Percentiles rank a stretch among this genome's conserved stretches.
Conservation (phyloP, 2,113 vertebrate species). For the Lonchura striata region DNA sequence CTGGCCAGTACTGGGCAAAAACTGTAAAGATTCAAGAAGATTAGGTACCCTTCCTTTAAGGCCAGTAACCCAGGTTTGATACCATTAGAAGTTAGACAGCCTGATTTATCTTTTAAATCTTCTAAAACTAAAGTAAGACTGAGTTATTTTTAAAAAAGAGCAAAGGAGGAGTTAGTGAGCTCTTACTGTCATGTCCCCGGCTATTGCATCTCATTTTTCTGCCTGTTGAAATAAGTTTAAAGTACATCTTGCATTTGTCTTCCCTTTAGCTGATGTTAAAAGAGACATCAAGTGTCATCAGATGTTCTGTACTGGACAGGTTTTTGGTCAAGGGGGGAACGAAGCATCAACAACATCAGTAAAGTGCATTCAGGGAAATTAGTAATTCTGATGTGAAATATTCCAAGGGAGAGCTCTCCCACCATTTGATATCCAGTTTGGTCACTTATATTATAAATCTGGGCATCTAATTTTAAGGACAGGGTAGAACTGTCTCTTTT, state of each 20-base stretch:
- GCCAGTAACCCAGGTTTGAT: not conserved
- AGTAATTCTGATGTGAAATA: not conserved
- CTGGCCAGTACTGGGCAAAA: not conserved
- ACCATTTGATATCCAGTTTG: conserved; percentile 27
- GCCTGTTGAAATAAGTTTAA: not conserved
- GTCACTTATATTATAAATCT: conserved; percentile 22
- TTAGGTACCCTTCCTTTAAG: not conserved
- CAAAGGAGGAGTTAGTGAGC: not conserved
- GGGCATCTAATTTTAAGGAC: conserved; percentile 49
- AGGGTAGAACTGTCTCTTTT: conserved; percentile 35
- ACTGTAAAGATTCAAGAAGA: not conserved
- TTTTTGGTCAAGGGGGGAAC: not conserved
- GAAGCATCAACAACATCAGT: not conserved
- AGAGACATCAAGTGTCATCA: not conserved
- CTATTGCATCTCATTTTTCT: not conserved
- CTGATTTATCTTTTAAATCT: not conserved
- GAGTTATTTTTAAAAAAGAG: not conserved
- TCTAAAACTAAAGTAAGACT: not conserved
- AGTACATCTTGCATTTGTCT: not conserved
- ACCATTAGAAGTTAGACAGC: not conserved
- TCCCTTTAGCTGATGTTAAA: not conserved
- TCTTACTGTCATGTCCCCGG: not conserved
- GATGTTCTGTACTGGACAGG: not conserved
- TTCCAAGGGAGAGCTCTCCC: not conserved
- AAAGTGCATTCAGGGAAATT: not conserved